These are phyloP conservation scores for Diaphora mendica DNA, from an alignment of 2,888 invertebrate species.

Conservation along the genomic window DNA sequence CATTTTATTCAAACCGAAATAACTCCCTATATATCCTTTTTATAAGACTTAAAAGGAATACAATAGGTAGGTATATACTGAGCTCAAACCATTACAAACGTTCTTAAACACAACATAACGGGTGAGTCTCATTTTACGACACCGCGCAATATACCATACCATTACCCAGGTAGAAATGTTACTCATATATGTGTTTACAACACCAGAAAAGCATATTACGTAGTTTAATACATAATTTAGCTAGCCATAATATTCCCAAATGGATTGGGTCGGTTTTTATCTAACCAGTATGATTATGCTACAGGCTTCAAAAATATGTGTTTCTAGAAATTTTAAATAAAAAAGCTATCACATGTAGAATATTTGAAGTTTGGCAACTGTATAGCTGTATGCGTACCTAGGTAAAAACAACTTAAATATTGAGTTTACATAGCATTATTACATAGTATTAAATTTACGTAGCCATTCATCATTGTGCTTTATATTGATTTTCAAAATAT, in stretches of 20 bases:
- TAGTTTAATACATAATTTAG: constrained; percentile 25
- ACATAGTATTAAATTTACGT: no score
- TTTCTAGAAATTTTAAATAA: neutral
- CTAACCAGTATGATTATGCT: neutral
- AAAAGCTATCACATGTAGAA: neutral
- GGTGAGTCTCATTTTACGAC: constrained; percentile 33
- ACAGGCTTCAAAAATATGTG: neutral
- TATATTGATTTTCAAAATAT: no score
- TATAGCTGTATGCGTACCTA: no score
- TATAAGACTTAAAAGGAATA: constrained; percentile 2
- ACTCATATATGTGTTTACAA: constrained; percentile 29
- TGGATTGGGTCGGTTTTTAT: constrained; percentile 3
- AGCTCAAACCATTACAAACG: constrained; percentile 33
- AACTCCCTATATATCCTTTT: neutral
- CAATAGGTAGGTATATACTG: constrained; percentile 23
- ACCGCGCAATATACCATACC: constrained; percentile 33
- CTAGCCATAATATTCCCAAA: constrained; percentile 9
- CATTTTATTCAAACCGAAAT: neutral
- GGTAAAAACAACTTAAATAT: no score
- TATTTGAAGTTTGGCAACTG: no score
- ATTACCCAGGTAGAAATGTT: constrained; percentile 36
- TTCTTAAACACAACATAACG: constrained; percentile 41
- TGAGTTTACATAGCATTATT: no score
- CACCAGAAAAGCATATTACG: constrained; percentile 23
- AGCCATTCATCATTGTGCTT: no score